Evolutionary conservation across 1,140 invertebrate genomes (phyloP).

Genomic region (Pseudomyrmex gracilis): DNA sequence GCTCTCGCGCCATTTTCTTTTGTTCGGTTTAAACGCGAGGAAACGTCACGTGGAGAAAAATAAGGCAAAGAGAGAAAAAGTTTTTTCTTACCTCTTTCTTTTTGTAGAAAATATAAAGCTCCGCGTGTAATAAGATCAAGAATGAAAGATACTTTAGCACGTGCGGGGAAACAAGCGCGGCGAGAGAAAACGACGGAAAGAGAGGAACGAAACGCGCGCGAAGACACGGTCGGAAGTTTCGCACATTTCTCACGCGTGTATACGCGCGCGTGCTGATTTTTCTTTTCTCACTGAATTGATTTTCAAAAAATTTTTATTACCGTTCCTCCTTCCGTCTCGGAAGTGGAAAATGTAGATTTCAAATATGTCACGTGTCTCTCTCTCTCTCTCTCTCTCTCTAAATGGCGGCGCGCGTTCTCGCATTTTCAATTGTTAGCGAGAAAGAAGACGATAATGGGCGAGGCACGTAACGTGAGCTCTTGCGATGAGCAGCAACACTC

Average conservation of each 20-base stretch:
- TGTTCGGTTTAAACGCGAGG: too few species aligned
- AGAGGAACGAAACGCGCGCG: background rate
- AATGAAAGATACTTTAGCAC: slow-evolving; percentile 23
- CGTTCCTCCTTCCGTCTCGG: too few species aligned
- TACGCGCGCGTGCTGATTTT: background rate
- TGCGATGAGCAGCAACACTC: slow-evolving; percentile 4
- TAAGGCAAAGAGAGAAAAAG: background rate
- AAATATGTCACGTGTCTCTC: background rate
- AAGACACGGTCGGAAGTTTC: background rate
- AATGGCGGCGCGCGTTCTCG: background rate
- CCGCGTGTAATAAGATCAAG: slow-evolving; percentile 19
- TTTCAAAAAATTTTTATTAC: too few species aligned
- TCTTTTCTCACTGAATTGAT: background rate
- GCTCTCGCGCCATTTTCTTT: too few species aligned
- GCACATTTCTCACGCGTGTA: background rate
- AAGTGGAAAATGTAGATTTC: background rate
- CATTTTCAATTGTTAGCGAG: slow-evolving; percentile 12
- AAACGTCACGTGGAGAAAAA: background rate
- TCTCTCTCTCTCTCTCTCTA: slow-evolving; percentile 16
- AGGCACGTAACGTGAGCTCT: slow-evolving; percentile 29
- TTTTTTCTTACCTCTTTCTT: background rate
- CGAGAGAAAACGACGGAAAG: background rate
- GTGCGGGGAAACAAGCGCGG: background rate
- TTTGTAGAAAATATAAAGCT: slow-evolving; percentile 6
- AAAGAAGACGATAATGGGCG: slow-evolving; percentile 30